phyloP scores from a whole-genome alignment of 2,888 invertebrate genomes.

The Halictus ligatus region DNA sequence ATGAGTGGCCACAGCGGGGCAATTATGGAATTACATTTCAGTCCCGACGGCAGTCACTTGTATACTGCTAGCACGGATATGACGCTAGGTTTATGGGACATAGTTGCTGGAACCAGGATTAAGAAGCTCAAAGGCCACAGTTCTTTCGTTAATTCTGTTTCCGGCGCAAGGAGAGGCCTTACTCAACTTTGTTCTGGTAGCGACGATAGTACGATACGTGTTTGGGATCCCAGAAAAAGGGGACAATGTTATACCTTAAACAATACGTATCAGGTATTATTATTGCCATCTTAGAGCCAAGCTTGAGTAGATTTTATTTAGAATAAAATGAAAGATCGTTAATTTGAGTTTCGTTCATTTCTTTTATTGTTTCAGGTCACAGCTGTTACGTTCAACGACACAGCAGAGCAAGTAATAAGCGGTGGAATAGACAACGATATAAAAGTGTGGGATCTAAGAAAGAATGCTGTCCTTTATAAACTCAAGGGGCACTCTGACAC shows the following conservation, averaged over 20 bases:
- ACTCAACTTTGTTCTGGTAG: slow-evolving; percentile 96
- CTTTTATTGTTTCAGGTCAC: slow-evolving; percentile 86
- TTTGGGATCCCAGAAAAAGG: slow-evolving; percentile 97
- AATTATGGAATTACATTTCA: slow-evolving; percentile 96
- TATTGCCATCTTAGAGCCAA: not conserved
- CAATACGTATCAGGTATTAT: slow-evolving; percentile 88
- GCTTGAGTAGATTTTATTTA: not conserved
- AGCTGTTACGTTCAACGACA: slow-evolving; percentile 96
- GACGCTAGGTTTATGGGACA: slow-evolving; percentile 98
- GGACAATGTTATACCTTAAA: slow-evolving; percentile 91
- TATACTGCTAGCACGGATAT: slow-evolving; percentile 98
- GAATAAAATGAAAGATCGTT: not conserved
- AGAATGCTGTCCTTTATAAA: slow-evolving; percentile 92
- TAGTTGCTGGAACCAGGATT: slow-evolving; percentile 93
- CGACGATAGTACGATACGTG: slow-evolving; percentile 96
- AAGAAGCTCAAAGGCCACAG: slow-evolving; percentile 95
- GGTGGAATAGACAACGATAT: slow-evolving; percentile 99
- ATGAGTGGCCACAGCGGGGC: slow-evolving; percentile 98
- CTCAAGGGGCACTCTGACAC: slow-evolving; percentile 98
- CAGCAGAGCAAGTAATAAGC: slow-evolving; percentile 96
- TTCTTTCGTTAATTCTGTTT: slow-evolving; percentile 90
- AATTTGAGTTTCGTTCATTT: not conserved
- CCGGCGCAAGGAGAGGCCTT: slow-evolving; percentile 93
- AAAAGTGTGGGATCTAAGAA: slow-evolving; percentile 98
- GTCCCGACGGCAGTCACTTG: slow-evolving; percentile 92